A percentile compares a stretch with the other conserved stretches of the same genome.
phyloP scores from a whole-genome alignment of 2,797 vertebrate species.

The Danionella dracula region DNA sequence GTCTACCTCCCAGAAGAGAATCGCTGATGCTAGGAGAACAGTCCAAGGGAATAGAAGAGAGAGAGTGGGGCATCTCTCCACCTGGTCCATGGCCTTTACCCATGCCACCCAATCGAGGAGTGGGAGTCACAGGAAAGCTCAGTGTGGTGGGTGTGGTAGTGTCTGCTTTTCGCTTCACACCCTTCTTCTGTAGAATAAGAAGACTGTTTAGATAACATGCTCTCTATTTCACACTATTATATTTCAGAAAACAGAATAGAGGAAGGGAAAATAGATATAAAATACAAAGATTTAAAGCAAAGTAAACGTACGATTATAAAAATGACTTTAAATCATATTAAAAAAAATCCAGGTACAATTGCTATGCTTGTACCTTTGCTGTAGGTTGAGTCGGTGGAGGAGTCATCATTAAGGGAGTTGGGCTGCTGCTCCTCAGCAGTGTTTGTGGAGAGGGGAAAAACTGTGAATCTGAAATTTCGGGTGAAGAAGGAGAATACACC shows the following conservation, averaged over 20 bases:
- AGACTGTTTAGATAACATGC: not conserved
- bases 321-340: no score
- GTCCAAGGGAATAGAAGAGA: slow-evolving; percentile 71
- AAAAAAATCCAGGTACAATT: no score
- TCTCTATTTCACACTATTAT: no score
- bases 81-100: slow-evolving; percentile 71
- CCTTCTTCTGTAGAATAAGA: slow-evolving; percentile 76
- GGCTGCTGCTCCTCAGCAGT: slow-evolving; percentile 74
- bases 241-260: no score
- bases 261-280: no score
- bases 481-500: slow-evolving; percentile 76
- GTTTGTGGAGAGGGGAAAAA: slow-evolving; percentile 73
- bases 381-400: slow-evolving; percentile 72
- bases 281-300: no score
- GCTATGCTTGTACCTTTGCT: slow-evolving; percentile 73
- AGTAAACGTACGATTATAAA: no score
- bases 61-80: slow-evolving; percentile 67
- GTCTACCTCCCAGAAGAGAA: slow-evolving; percentile 65
- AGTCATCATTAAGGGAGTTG: slow-evolving; percentile 63
- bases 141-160: slow-evolving; percentile 90
- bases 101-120: slow-evolving; percentile 71
- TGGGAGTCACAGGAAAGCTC: slow-evolving; percentile 64
- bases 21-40: slow-evolving; percentile 62
- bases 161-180: slow-evolving; percentile 90
- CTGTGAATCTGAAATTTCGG: slow-evolving; percentile 81